These are phyloP conservation scores for Falco cherrug DNA, from an alignment of 2,797 vertebrate genomes.

Conservation along the genomic window DNA sequence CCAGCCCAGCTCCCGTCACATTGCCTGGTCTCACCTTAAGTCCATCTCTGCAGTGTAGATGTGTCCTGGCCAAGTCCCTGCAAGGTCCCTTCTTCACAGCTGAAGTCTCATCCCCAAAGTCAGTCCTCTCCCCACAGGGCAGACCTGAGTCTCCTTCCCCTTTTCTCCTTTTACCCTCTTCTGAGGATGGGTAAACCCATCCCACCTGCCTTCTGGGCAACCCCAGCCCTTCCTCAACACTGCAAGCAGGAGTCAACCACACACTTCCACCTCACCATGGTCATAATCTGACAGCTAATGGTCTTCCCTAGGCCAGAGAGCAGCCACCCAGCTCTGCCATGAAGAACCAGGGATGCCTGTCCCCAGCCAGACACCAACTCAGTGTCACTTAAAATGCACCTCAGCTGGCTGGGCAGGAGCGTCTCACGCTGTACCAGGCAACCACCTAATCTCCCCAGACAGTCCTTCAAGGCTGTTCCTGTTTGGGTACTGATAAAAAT, in stretches of 20 bases:
- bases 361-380: background rate
- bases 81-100: background rate
- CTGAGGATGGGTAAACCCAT: background rate
- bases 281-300: background rate
- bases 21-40: background rate
- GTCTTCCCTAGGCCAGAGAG: background rate
- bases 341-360: rapidly evolving
- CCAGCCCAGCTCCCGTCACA: background rate
- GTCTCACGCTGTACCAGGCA: background rate
- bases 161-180: background rate
- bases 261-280: rapidly evolving
- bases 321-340: background rate
- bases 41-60: background rate
- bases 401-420: background rate
- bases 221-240: background rate
- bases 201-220: background rate
- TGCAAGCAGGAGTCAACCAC: rapidly evolving
- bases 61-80: background rate
- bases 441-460: conserved; percentile 28
- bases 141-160: background rate
- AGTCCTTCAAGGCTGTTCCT: conserved; percentile 34
- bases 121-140: background rate
- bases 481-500: conserved; percentile 49
- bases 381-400: background rate
- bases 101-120: background rate